phyloP scores from a whole-genome alignment of 1,140 invertebrate genomes.

The Zaprionus vittiger region DNA sequence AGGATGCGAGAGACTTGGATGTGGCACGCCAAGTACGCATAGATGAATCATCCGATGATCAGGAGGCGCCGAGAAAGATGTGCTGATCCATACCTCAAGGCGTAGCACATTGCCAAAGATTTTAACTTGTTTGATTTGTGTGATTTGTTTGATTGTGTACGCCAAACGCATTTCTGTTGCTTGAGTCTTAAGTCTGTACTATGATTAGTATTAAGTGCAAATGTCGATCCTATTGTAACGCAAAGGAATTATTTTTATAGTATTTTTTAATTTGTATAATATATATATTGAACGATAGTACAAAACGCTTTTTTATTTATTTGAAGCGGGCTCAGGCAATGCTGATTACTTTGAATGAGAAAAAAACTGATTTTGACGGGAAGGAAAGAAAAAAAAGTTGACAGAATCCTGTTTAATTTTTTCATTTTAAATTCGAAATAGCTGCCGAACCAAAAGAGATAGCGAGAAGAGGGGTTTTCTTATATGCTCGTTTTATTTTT shows the following conservation, averaged over 20 bases:
- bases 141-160: not conserved
- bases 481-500: too few species aligned
- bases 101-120: constrained; percentile 33
- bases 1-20: constrained; percentile 86
- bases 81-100: constrained; percentile 7
- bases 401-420: too few species aligned
- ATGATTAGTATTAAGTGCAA: constrained; percentile 35
- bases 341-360: too few species aligned
- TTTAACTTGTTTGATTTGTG: constrained; percentile 9
- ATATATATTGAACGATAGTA: constrained; percentile 1
- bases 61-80: constrained; percentile 19
- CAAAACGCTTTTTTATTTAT: not conserved
- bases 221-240: constrained; percentile 28
- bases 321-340: too few species aligned
- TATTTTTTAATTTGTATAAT: constrained; percentile 32
- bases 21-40: constrained; percentile 6
- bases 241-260: constrained; percentile 16
- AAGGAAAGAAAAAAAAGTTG: too few species aligned
- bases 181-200: constrained; percentile 18
- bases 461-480: too few species aligned
- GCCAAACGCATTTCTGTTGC: constrained; percentile 33
- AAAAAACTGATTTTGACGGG: too few species aligned
- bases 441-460: too few species aligned
- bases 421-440: too few species aligned
- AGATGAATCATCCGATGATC: constrained; percentile 10